phyloP scores from a whole-genome alignment of 2,797 vertebrate species.

The Crenuchus spilurus region DNA sequence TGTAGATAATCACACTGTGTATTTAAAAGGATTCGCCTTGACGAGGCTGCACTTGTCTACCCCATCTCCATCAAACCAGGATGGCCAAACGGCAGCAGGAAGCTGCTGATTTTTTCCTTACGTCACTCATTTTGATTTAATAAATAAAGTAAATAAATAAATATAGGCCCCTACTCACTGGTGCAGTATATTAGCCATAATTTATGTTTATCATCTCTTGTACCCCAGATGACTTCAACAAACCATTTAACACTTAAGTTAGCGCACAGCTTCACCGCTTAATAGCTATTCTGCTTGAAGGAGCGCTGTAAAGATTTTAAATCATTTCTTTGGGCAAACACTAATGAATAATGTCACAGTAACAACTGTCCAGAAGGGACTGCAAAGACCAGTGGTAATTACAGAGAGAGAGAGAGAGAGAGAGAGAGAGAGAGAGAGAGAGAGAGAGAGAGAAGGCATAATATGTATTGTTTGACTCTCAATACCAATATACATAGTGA shows the following conservation, averaged over 20 bases:
- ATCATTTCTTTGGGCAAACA: slow-evolving; percentile 81
- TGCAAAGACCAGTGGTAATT: slow-evolving; percentile 63
- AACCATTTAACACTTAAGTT: slow-evolving; percentile 95
- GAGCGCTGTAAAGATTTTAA: slow-evolving; percentile 84
- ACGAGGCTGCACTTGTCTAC: not conserved
- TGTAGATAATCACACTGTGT: not conserved
- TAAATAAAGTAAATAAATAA: not conserved
- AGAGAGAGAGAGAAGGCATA: not conserved
- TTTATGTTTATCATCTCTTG: slow-evolving; percentile 98
- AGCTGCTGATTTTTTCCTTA: not conserved
- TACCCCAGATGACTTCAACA: slow-evolving; percentile 95
- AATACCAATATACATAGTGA: too few species aligned
- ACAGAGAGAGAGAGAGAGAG: not conserved
- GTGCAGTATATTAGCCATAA: slow-evolving; percentile 98
- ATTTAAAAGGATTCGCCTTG: not conserved
- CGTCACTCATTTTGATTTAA: not conserved
- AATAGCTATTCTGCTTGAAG: slow-evolving; percentile 98
- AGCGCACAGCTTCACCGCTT: slow-evolving; percentile 92
- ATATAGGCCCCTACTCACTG: slow-evolving; percentile 69
- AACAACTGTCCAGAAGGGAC: slow-evolving; percentile 72
- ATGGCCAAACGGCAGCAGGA: not conserved
- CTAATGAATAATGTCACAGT: slow-evolving; percentile 81
- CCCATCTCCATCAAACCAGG: too few species aligned
- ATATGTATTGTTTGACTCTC: too few species aligned
- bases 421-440: not conserved